Percentiles rank a stretch among this genome's conserved stretches.
These are phyloP conservation scores for Triplophysa tibetana DNA, from an alignment of 2,113 vertebrate species.

Conservation along the genomic window DNA sequence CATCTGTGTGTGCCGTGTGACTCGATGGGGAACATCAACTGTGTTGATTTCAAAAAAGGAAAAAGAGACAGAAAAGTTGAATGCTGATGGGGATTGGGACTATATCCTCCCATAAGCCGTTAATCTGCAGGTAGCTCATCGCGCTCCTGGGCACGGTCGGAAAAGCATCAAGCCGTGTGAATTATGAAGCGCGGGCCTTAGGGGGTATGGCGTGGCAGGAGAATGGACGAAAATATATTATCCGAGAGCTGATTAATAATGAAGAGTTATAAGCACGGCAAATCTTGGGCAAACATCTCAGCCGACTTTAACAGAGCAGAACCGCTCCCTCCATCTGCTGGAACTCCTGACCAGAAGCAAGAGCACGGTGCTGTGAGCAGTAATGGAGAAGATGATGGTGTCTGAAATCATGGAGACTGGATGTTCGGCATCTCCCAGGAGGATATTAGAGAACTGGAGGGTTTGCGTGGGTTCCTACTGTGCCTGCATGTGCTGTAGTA, in stretches of 20 bases:
- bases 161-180: constrained; percentile 67
- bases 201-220: constrained; percentile 25
- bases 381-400: constrained; percentile 21
- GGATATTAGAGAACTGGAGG: not conserved
- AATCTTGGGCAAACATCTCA: constrained; percentile 42
- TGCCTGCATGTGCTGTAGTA: not conserved
- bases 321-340: constrained; percentile 23
- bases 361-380: not conserved
- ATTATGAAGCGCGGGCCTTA: constrained; percentile 62
- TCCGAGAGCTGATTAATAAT: constrained; percentile 57
- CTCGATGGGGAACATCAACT: constrained; percentile 4
- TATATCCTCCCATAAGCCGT: constrained; percentile 56
- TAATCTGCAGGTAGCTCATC: constrained; percentile 62
- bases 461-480: not conserved
- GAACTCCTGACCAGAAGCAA: constrained; percentile 13
- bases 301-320: constrained; percentile 51
- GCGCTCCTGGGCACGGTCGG: constrained; percentile 62
- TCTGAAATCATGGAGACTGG: constrained; percentile 4
- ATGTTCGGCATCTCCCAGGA: not conserved
- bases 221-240: constrained; percentile 57
- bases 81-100: constrained; percentile 46
- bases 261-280: constrained; percentile 55
- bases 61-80: constrained; percentile 16
- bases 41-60: constrained; percentile 24
- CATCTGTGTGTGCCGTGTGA: constrained; percentile 2